Evolutionary conservation across 2,113 vertebrate species (phyloP).

Genomic region (Gnathonemus echidnorhynchus): DNA sequence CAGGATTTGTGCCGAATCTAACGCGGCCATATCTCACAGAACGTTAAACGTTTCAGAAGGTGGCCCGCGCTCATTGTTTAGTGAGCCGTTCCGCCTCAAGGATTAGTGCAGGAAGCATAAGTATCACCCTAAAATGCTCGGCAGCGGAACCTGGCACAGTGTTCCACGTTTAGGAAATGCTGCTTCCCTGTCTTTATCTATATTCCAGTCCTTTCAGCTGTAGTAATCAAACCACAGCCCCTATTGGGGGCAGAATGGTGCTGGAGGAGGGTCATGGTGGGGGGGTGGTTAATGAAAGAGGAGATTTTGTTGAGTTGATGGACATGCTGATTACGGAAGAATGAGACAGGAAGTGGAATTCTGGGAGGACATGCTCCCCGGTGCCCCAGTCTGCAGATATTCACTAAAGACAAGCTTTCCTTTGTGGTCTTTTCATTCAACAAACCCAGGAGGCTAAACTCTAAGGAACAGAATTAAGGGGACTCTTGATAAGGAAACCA

Average conservation of each 20-base stretch:
- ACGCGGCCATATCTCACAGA: neutral
- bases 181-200: neutral
- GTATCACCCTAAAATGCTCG: neutral
- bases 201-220: neutral
- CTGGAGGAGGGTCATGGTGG: neutral
- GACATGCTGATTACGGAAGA: neutral
- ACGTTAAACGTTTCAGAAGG: neutral
- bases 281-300: neutral
- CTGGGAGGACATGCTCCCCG: slow-evolving; percentile 4
- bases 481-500: neutral
- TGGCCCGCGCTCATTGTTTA: neutral
- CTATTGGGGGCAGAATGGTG: neutral
- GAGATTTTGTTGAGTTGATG: neutral
- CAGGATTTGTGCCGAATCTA: neutral
- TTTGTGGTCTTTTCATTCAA: neutral
- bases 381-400: neutral
- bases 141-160: neutral
- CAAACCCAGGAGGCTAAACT: neutral
- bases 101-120: neutral
- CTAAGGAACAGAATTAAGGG: neutral
- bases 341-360: slow-evolving; percentile 6
- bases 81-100: neutral
- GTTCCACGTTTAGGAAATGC: neutral
- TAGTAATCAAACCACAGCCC: neutral
- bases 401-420: neutral